These are phyloP conservation scores for Pygathrix nemaeus DNA, from an alignment of 2,113 vertebrate genomes.

Conservation along the genomic window DNA sequence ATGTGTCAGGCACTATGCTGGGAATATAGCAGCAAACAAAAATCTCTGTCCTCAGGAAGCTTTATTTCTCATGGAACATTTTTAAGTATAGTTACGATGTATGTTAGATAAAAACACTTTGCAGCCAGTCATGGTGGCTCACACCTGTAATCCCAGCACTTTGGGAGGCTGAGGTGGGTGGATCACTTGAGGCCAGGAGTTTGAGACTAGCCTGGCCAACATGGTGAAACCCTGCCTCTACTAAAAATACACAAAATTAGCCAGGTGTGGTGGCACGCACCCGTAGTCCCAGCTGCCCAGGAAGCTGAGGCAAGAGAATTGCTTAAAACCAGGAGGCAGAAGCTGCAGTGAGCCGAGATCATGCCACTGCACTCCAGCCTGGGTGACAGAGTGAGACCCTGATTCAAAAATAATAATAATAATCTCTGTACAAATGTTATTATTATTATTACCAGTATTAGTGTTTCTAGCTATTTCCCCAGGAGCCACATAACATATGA, in stretches of 20 bases:
- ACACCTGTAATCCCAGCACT: not conserved
- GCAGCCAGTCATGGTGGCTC: not conserved
- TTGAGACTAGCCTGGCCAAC: too few species aligned
- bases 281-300: not conserved
- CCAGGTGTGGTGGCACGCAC: not conserved
- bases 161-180: not conserved
- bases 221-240: too few species aligned
- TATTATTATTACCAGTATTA: not conserved
- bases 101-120: not conserved
- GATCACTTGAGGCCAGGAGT: not conserved
- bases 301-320: not conserved
- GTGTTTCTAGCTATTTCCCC: not conserved
- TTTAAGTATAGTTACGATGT: not conserved
- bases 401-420: not conserved
- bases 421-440: not conserved
- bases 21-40: not conserved
- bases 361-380: too few species aligned
- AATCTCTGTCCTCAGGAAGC: not conserved
- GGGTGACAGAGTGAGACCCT: not conserved
- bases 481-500: fast-evolving
- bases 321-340: not conserved
- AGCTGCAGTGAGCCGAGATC: too few species aligned
- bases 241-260: not conserved
- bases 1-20: not conserved
- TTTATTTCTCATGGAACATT: not conserved